Percentiles rank a stretch among this genome's conserved stretches.
phyloP scores from a whole-genome alignment of 2,888 invertebrate species.

The Spodoptera picta region DNA sequence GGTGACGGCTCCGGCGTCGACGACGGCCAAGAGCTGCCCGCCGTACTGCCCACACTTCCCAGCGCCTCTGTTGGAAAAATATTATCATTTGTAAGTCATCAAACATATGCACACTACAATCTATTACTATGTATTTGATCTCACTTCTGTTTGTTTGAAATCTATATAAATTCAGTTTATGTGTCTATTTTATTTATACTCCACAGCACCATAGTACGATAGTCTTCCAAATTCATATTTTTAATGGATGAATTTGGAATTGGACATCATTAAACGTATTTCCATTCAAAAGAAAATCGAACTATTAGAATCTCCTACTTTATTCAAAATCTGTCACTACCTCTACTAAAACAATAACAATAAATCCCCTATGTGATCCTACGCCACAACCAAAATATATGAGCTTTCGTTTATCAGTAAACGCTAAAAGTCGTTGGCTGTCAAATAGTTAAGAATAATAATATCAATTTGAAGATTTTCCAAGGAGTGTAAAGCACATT shows the following conservation, averaged over 20 bases:
- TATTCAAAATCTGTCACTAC: not conserved
- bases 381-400: slow-evolving; percentile 8
- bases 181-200: too few species aligned
- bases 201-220: too few species aligned
- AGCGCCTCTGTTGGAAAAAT: slow-evolving; percentile 86
- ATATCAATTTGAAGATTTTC: slow-evolving; percentile 66
- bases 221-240: too few species aligned
- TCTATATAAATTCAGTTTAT: too few species aligned
- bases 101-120: slow-evolving; percentile 2
- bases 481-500: slow-evolving; percentile 75
- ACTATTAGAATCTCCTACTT: not conserved
- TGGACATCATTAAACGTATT: too few species aligned
- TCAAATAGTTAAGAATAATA: slow-evolving; percentile 57
- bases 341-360: not conserved
- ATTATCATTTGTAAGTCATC: not conserved
- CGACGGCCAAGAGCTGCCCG: slow-evolving; percentile 91
- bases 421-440: slow-evolving; percentile 29
- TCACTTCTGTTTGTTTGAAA: too few species aligned
- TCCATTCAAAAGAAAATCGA: too few species aligned
- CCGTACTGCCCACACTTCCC: slow-evolving; percentile 90
- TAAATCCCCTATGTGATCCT: not conserved
- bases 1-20: slow-evolving; percentile 90
- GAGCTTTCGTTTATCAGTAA: slow-evolving; percentile 3
- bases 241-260: too few species aligned
- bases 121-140: too few species aligned